Conservation (phyloP, 2,888 invertebrate species). For the Acanthosepion pharaonis region DNA sequence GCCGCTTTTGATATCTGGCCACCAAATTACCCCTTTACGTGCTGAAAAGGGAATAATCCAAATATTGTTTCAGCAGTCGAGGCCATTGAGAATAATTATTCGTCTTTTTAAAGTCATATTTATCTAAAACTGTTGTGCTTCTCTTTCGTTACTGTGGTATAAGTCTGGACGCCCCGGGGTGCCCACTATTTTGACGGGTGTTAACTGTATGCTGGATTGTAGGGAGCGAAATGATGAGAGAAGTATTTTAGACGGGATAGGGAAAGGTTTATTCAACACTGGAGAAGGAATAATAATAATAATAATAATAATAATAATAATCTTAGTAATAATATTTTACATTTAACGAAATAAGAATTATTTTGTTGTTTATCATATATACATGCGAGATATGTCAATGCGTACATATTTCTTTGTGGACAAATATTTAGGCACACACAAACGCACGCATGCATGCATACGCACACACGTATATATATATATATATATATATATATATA, state of each 20-base stretch:
- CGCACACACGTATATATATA: not conserved
- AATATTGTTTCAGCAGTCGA: slow-evolving; percentile 33
- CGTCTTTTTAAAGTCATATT: slow-evolving; percentile 33
- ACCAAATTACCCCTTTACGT: slow-evolving; percentile 20
- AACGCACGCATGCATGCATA: not conserved
- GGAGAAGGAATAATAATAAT: not conserved
- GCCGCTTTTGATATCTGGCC: slow-evolving; percentile 22
- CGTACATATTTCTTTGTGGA: not conserved
- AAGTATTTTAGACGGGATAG: not conserved
- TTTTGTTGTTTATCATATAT: not conserved
- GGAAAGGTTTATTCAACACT: not conserved
- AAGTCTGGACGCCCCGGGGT: not conserved
- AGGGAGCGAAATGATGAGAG: not conserved
- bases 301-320: not conserved
- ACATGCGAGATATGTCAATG: not conserved
- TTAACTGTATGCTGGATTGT: not conserved
- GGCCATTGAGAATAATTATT: slow-evolving; percentile 8
- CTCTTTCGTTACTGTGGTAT: not conserved
- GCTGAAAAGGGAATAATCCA: slow-evolving; percentile 20
- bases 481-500: slow-evolving; percentile 1
- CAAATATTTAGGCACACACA: not conserved
- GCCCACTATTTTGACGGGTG: slow-evolving; percentile 33
- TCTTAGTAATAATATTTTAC: too few relatives aligned
- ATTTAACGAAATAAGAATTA: not conserved
- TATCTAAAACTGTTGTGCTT: slow-evolving; percentile 33